These are phyloP conservation scores for Chinchilla lanigera DNA, from an alignment of 2,113 vertebrate genomes.

Conservation along the genomic window DNA sequence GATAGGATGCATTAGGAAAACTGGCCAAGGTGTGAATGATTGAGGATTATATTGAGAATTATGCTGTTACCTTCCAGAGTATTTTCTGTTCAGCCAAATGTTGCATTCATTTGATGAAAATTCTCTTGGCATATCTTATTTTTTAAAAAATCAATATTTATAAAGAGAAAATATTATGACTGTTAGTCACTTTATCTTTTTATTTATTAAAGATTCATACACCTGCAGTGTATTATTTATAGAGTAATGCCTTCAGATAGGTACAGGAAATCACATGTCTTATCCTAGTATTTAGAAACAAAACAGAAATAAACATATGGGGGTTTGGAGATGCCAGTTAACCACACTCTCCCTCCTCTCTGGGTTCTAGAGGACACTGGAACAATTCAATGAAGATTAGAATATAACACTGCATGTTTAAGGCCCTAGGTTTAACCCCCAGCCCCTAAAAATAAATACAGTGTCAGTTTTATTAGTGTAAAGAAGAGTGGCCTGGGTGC, in stretches of 20 bases:
- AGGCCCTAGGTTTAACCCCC: background rate
- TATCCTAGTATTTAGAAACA: conserved; percentile 63
- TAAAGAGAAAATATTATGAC: conserved; percentile 64
- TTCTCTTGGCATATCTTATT: conserved; percentile 44
- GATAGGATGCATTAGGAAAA: background rate
- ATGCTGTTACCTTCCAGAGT: background rate
- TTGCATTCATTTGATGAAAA: conserved; percentile 36
- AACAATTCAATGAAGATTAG: background rate
- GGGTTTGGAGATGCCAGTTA: background rate
- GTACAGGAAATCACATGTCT: conserved; percentile 21
- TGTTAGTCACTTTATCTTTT: conserved; percentile 52
- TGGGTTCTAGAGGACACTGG: background rate
- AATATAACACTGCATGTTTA: background rate
- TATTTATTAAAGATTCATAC: conserved; percentile 49
- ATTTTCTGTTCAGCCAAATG: background rate
- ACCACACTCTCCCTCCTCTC: background rate
- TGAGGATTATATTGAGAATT: background rate
- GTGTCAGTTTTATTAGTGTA: background rate
- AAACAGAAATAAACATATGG: background rate
- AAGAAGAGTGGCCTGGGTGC: background rate
- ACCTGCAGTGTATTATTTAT: conserved; percentile 63
- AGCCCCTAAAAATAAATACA: background rate
- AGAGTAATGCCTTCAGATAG: conserved; percentile 46
- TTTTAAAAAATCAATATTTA: conserved; percentile 21
- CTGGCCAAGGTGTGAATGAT: conserved; percentile 12